phyloP scores from a whole-genome alignment of 2,888 invertebrate genomes.

The Belgica antarctica region DNA sequence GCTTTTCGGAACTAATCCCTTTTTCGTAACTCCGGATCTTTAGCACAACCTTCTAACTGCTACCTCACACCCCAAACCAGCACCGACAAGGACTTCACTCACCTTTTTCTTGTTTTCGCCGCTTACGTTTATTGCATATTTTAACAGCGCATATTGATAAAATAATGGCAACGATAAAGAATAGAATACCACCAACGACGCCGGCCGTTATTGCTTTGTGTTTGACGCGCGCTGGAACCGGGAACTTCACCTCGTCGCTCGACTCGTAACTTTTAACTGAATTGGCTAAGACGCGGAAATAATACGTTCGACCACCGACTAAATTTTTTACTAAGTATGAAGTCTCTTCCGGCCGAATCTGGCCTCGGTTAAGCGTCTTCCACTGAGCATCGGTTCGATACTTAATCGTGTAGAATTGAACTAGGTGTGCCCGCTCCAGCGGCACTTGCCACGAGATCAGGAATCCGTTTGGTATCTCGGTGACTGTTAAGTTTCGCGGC shows the following conservation, averaged over 20 bases:
- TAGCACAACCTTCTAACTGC: too few relatives aligned
- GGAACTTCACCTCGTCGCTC: constrained; percentile 84
- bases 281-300: constrained; percentile 87
- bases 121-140: constrained; percentile 95
- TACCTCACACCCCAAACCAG: too few relatives aligned
- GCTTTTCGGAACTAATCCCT: too few relatives aligned
- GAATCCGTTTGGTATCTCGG: constrained; percentile 85
- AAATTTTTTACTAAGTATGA: constrained; percentile 90
- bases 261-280: constrained; percentile 82
- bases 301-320: constrained; percentile 86
- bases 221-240: constrained; percentile 86
- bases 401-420: constrained; percentile 88
- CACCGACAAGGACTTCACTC: too few relatives aligned
- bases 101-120: constrained; percentile 98
- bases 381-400: constrained; percentile 86
- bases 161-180: constrained; percentile 96
- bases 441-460: constrained; percentile 88
- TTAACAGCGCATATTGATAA: constrained; percentile 96
- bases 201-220: constrained; percentile 96
- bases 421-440: constrained; percentile 72
- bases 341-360: constrained; percentile 85
- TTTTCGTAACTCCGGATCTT: too few relatives aligned
- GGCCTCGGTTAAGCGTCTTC: constrained; percentile 84
- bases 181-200: constrained; percentile 93
- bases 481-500: constrained; percentile 85